Conservation (phyloP, 2,113 vertebrate species). For the Pangasianodon hypophthalmus region DNA sequence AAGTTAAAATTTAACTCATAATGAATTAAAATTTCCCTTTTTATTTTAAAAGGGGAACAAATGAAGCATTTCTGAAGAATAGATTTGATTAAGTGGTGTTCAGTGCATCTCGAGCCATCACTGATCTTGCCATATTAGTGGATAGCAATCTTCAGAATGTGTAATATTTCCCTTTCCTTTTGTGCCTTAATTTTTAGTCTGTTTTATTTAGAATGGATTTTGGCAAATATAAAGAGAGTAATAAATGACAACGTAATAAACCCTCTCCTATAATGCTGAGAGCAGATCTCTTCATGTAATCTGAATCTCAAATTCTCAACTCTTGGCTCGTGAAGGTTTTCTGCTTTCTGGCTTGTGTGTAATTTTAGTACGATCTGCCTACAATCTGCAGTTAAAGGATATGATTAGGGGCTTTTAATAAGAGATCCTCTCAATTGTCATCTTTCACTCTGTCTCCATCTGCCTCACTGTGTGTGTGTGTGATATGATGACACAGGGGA, state of each 20-base stretch:
- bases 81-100: background rate
- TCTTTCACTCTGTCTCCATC: conserved; percentile 55
- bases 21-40: background rate
- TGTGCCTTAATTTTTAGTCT: background rate
- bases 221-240: background rate
- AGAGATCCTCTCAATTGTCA: conserved; percentile 52
- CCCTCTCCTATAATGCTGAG: background rate
- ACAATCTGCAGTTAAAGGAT: conserved; percentile 17
- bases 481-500: conserved; percentile 57
- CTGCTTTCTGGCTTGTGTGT: conserved; percentile 17
- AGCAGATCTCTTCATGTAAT: conserved; percentile 4
- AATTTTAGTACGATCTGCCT: conserved; percentile 7
- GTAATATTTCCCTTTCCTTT: background rate
- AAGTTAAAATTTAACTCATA: background rate
- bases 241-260: background rate
- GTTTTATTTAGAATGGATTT: background rate
- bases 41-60: background rate
- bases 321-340: background rate
- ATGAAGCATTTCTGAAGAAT: background rate
- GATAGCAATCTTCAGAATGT: background rate
- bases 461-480: conserved; percentile 51
- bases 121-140: background rate
- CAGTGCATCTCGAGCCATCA: background rate
- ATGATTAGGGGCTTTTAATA: conserved; percentile 52
- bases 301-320: background rate